Conservation (phyloP, 2,797 vertebrate genomes). For the Brotula barbata region DNA sequence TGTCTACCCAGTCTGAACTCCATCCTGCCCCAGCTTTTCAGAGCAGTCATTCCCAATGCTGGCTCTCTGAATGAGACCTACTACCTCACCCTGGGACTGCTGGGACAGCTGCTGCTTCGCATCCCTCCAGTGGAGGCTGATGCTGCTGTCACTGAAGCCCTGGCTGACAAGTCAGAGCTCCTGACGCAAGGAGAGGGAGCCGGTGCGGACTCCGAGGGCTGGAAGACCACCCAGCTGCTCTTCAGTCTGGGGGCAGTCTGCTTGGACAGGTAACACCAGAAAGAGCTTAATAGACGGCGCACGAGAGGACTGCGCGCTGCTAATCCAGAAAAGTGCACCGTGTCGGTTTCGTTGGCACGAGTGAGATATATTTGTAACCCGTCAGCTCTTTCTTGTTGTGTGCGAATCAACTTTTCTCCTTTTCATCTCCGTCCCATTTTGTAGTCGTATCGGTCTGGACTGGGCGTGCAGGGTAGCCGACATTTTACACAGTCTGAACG, state of each 20-base stretch:
- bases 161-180: conserved; percentile 87
- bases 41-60: conserved; percentile 94
- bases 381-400: not conserved
- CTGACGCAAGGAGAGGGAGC: conserved; percentile 79
- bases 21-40: conserved; percentile 93
- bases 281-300: too few species aligned
- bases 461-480: conserved; percentile 97
- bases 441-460: conserved; percentile 92
- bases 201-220: conserved; percentile 81
- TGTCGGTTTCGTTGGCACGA: not conserved
- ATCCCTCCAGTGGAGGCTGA: conserved; percentile 89
- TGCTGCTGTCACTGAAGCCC: conserved; percentile 85
- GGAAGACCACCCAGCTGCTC: conserved; percentile 94
- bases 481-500: conserved; percentile 88
- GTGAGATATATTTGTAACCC: not conserved
- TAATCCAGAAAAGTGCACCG: too few species aligned
- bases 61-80: conserved; percentile 97
- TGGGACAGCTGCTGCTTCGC: conserved; percentile 90
- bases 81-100: conserved; percentile 92
- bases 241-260: conserved; percentile 95
- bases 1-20: conserved; percentile 87
- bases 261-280: conserved; percentile 97
- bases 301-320: too few species aligned
- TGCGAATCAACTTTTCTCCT: not conserved
- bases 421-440: conserved; percentile 1